A percentile compares a stretch with the other conserved stretches of the same genome.
Conservation (phyloP, 2,797 vertebrate species). For the Crax fasciolata region DNA sequence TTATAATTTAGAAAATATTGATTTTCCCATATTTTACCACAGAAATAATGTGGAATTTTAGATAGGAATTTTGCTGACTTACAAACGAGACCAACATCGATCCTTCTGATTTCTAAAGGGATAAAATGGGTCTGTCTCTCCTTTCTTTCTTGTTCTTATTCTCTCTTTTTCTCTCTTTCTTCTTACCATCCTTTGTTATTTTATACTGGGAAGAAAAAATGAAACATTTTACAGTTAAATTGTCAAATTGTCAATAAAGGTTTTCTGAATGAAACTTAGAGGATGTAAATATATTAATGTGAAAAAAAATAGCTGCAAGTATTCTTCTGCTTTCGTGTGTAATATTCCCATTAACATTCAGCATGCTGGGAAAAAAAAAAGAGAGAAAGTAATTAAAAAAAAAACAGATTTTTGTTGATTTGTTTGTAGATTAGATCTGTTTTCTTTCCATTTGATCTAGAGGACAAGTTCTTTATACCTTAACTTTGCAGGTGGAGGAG, state of each 20-base stretch:
- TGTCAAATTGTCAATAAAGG: neutral
- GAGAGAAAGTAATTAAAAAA: neutral
- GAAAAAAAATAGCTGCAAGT: neutral
- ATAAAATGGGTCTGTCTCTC: accelerated
- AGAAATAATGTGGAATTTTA: neutral
- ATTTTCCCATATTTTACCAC: neutral
- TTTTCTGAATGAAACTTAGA: neutral
- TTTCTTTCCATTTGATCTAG: neutral
- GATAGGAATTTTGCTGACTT: neutral
- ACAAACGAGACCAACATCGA: neutral
- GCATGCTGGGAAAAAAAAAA: neutral
- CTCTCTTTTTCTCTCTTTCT: neutral
- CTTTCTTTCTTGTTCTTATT: neutral
- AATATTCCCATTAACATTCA: neutral
- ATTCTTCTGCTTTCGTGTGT: neutral
- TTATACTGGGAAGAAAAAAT: neutral
- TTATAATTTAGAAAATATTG: neutral
- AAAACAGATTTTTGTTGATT: neutral
- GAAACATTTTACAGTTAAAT: too few species aligned
- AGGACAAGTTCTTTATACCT: neutral
- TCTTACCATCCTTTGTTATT: neutral
- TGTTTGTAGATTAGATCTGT: neutral
- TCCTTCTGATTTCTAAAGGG: neutral
- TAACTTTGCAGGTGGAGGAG: neutral
- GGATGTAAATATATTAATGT: neutral